Conservation (phyloP, 1,140 invertebrate genomes). For the Drosophila littoralis region DNA sequence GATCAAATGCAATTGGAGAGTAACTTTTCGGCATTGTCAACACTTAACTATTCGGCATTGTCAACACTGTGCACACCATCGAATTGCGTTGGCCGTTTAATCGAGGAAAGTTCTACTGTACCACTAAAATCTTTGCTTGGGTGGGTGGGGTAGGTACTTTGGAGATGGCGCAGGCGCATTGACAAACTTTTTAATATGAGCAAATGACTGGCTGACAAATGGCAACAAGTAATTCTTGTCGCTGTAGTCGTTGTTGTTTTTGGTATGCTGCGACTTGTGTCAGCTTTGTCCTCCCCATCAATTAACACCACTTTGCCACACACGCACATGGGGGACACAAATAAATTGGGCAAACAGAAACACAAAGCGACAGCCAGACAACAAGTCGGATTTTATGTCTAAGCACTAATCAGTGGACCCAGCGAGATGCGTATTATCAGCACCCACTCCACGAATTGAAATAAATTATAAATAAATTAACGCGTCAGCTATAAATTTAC, state of each 20-base stretch:
- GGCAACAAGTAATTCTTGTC: slow-evolving; percentile 63
- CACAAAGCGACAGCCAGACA: slow-evolving; percentile 25
- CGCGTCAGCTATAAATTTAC: slow-evolving; percentile 42
- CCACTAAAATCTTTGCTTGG: slow-evolving; percentile 5
- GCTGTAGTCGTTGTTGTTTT: slow-evolving; percentile 9
- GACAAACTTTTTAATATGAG: slow-evolving; percentile 41
- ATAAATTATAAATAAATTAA: slow-evolving; percentile 59
- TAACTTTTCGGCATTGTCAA: too few relatives aligned
- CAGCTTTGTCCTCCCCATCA: slow-evolving; percentile 59
- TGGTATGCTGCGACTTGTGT: slow-evolving; percentile 47
- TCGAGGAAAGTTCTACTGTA: slow-evolving; percentile 29
- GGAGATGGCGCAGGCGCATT: slow-evolving; percentile 61
- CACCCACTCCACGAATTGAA: slow-evolving; percentile 18
- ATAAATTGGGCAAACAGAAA: slow-evolving; percentile 50
- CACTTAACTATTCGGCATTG: too few relatives aligned
- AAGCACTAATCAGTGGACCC: slow-evolving; percentile 42
- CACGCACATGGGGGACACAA: slow-evolving; percentile 28
- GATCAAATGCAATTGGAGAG: too few relatives aligned
- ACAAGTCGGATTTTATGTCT: slow-evolving; percentile 36
- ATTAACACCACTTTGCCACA: slow-evolving; percentile 66
- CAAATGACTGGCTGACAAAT: slow-evolving; percentile 53
- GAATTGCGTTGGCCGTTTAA: not conserved
- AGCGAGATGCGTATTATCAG: slow-evolving; percentile 20
- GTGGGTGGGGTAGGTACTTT: slow-evolving; percentile 19
- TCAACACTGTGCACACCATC: too few relatives aligned